Conservation (phyloP, 1,140 invertebrate genomes). For the Sminthurinus signatus region DNA sequence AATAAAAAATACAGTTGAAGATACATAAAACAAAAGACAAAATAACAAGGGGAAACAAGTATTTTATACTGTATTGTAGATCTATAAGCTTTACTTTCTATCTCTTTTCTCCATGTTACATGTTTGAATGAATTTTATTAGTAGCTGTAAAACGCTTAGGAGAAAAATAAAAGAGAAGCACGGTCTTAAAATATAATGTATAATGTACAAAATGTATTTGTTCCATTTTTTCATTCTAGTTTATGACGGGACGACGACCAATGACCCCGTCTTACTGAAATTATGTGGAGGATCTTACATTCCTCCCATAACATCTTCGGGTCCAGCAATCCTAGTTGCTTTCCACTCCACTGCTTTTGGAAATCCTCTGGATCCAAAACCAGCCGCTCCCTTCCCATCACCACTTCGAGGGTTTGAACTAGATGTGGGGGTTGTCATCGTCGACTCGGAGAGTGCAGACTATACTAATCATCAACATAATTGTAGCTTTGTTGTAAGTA, state of each 20-base stretch:
- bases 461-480: conserved; percentile 50
- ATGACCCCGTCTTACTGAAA: conserved; percentile 77
- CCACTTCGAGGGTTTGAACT: conserved; percentile 69
- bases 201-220: no score
- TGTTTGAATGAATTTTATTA: no score
- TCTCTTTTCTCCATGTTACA: no score
- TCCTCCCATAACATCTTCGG: conserved; percentile 37
- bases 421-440: conserved; percentile 77
- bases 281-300: conserved; percentile 63
- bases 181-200: no score
- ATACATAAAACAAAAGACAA: no score
- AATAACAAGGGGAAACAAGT: no score
- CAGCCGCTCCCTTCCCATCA: conserved; percentile 47
- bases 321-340: conserved; percentile 75
- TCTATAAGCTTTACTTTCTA: no score
- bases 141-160: no score
- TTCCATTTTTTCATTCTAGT: no score
- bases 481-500: conserved; percentile 40
- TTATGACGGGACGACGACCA: conserved; percentile 81
- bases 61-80: no score
- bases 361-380: conserved; percentile 54
- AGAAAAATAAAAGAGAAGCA: no score
- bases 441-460: conserved; percentile 70
- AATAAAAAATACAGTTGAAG: no score
- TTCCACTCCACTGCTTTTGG: conserved; percentile 56